Evolutionary conservation across 2,797 vertebrate species (phyloP), one percentile per base, ranked within the genome.

Genomic region (Cynopterus sphinx): DNA sequence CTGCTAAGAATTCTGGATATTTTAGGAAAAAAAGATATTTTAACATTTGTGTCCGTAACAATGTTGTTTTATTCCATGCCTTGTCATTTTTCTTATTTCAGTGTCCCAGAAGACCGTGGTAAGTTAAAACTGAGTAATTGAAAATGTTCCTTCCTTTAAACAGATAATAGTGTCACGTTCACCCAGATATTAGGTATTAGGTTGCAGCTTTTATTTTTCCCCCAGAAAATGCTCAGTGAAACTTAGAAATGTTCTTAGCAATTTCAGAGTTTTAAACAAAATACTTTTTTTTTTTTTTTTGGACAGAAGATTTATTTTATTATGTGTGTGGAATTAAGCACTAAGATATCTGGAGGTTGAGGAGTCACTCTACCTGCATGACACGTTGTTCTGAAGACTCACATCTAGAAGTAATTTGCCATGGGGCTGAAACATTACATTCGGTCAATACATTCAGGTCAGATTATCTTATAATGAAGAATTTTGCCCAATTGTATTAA

Each of bases 401-500:
- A 17, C 53, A 87, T 95, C 82, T 65, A 96, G 41, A 96, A 79
- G 51, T 78, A 83, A 86, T 39, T 57, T 94, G 9, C n/a, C 70
- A 33, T 85, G 90, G 83, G 65, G 28, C 46, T 84, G 12, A 55
- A 91, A 75, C 39, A 88, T 90, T 96, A 91, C 36, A 61, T 70
- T 94, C 75, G 97, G 53, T 78, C 39, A 91, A 89, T 90, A 87
- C 92, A 73, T 61, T 65, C 53, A 91, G 83, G 79, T 98, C 92
- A 94, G 83, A 92, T 79, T 92, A 91, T n/a, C 16, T 90, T 77
- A 92, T 74, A 90, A 91, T 96, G 89, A 96, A 97, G 73, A 96
- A 70, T 95, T 97, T 96, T 96, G 9, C 15, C 61, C 96, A 97
- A 93, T 93, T 84, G 96, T 39, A 63, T 83, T 97, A 97, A 97